Conservation (phyloP, 2,888 invertebrate genomes). For the Meliscaeva auricollis region DNA sequence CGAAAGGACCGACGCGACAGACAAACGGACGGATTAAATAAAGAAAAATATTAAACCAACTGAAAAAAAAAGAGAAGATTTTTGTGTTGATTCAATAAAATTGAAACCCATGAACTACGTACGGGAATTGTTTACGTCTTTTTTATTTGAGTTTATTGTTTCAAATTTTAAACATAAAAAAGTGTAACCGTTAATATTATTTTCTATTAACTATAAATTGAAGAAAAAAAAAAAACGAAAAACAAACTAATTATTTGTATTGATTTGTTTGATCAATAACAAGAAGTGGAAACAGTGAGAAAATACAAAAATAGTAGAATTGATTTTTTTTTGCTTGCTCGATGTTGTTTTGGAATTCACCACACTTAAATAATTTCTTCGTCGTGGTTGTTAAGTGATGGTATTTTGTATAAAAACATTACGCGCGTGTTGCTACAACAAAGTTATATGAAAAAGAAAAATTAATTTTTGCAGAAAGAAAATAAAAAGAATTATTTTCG, state of each 20-base stretch:
- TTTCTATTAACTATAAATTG: slow-evolving; percentile 18
- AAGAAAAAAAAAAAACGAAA: too few relatives aligned
- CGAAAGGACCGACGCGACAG: slow-evolving; percentile 55
- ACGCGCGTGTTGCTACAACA: slow-evolving; percentile 48
- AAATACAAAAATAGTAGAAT: slow-evolving; percentile 20
- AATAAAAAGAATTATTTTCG: slow-evolving; percentile 18
- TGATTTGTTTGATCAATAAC: slow-evolving; percentile 73
- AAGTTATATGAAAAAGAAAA: slow-evolving; percentile 39
- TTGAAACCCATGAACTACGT: slow-evolving; percentile 45
- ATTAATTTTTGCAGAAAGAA: slow-evolving; percentile 18
- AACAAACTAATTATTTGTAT: slow-evolving; percentile 38
- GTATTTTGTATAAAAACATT: slow-evolving; percentile 50
- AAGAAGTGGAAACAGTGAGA: background rate
- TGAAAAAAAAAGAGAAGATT: background rate
- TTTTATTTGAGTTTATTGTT: slow-evolving; percentile 73
- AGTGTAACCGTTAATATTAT: slow-evolving; percentile 37
- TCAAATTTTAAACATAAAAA: slow-evolving; percentile 66
- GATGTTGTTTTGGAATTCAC: slow-evolving; percentile 52
- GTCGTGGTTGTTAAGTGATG: slow-evolving; percentile 46
- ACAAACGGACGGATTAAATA: slow-evolving; percentile 28
- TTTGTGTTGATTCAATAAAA: background rate
- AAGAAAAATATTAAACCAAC: background rate
- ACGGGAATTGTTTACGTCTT: slow-evolving; percentile 60
- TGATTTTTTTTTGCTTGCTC: slow-evolving; percentile 35
- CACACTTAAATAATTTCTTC: background rate